Base-by-base conservation (phyloP, 2,888 invertebrate genomes). In the Drosophila hamatofila region DNA sequence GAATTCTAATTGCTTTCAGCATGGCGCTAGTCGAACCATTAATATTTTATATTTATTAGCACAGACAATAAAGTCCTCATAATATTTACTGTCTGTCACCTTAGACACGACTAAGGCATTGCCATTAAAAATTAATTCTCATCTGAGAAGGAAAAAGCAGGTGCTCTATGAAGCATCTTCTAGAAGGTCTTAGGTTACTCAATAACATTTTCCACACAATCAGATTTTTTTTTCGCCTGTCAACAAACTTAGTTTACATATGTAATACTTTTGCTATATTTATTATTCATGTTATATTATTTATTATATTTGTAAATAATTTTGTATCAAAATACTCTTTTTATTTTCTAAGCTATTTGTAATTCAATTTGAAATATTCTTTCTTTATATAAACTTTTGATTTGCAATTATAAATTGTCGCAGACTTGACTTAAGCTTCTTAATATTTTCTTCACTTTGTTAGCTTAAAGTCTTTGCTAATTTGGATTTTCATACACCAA, bases 1-100 rank as follows among this genome's bases (percentile, higher is more conserved):
- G 37, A 64, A 69, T 78, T 68, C 35, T 52, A 78, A 78, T 78
- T 73, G 27, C 48, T 57, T 66, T 41, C 46, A 41, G 66, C 33
- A 14, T 66, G 46, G 65, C 37, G 49, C 52, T 41, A 39, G 52
- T 37, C 44, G 27, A 9, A 27, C 25, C 41, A 64, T 33, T 52
- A 37, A 25, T 65, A 65, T 54, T 54, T 65, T 66, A 66, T 66
- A 65, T 46, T 65, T 65, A 66, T 66, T 46, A 30, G 16, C 35
- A 23, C n/a, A 37, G 64, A 39, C 54, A 65, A 46, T 54, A 21
- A 33, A 35, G 54, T 66, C 48, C 23, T 35, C 14, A 39, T 33
- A 46, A 64, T 35, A 41, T 64, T 52, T 25, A 18, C 51, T 12
- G 52, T 18, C 30, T 39, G 23, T 33, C 23, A 52, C 42, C 51